Evolutionary conservation across 2,797 vertebrate genomes (phyloP).

Genomic region (Oophaga sylvatica): DNA sequence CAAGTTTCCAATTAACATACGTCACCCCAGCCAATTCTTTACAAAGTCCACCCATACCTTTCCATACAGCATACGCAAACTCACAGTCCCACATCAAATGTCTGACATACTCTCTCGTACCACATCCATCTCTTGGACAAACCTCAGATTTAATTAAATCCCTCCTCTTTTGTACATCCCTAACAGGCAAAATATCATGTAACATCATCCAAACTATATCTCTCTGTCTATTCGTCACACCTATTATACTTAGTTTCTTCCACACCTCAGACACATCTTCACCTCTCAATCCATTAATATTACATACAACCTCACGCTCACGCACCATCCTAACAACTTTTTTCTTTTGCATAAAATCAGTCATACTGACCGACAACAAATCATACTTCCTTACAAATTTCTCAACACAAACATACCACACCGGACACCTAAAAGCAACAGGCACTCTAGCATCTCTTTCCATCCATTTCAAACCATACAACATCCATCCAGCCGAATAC

Average conservation of each 20-base stretch:
- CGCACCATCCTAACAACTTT: not conserved
- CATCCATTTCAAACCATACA: not conserved
- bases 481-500: not conserved
- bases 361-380: not conserved
- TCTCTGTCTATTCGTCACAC: not conserved
- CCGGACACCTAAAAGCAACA: not conserved
- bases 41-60: not conserved
- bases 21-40: not conserved
- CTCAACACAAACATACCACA: not conserved
- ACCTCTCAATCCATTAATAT: not conserved
- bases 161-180: not conserved
- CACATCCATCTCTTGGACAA: constrained; percentile 2
- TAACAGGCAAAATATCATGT: not conserved
- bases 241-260: not conserved
- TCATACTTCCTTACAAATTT: not conserved
- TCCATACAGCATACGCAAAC: not conserved
- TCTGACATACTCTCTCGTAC: not conserved
- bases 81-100: constrained; percentile 1
- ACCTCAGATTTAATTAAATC: not conserved
- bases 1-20: not conserved
- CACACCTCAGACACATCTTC: not conserved
- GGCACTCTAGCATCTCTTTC: not conserved
- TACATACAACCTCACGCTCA: not conserved
- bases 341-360: not conserved
- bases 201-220: not conserved